Evolutionary conservation across 2,797 vertebrate species (phyloP), one percentile per base, ranked within the genome.

Genomic region (Anguilla marmorata): DNA sequence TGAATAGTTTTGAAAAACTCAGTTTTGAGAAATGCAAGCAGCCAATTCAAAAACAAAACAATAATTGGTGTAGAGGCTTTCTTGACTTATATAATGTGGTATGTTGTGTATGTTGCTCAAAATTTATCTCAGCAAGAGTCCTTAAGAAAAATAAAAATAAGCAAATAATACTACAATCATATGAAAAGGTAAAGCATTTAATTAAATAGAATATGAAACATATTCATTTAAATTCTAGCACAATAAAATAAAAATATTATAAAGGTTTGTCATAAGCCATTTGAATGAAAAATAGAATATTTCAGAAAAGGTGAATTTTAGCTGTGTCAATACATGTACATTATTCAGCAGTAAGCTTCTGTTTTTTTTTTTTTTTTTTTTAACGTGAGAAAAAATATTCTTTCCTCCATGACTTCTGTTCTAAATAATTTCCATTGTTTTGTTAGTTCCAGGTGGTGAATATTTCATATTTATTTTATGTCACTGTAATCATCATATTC

Each of bases 401-500:
- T 79, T 79, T 12, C 30, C 33, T 41, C 30, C 72, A 41, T 37
- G 74, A 19, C 33, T 41, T 79, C 12, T 4, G 6, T 37, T 79
- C 33, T 41, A 37, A 79, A 79, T 79, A 37, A 45, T 79, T 79
- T 41, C 74, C 74, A 41, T 19, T 79, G 11, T 19, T 41, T 41
- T 37, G 33, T 19, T 79, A 79, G 16, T 12, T 79, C 74, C 74
- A 79, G 74, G 74, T 19, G 30, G 74, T 19, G 5, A 79, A 41
- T 45, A 37, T 41, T 79, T 79, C 6, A 45, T 79, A 79, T 37
- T 79, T 41, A 41, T 41, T 79, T 79, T 41, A 19, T 37, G 12
- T 79, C 33, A 79, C 12, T 45, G 74, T 7, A 79, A 30, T 74
- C 69, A 74, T 74, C 27, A 74, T 74, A 74, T 74, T 74, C 69